Evolutionary conservation across 2,797 vertebrate species (phyloP).

Genomic region (Coranthus polyacanthus): DNA sequence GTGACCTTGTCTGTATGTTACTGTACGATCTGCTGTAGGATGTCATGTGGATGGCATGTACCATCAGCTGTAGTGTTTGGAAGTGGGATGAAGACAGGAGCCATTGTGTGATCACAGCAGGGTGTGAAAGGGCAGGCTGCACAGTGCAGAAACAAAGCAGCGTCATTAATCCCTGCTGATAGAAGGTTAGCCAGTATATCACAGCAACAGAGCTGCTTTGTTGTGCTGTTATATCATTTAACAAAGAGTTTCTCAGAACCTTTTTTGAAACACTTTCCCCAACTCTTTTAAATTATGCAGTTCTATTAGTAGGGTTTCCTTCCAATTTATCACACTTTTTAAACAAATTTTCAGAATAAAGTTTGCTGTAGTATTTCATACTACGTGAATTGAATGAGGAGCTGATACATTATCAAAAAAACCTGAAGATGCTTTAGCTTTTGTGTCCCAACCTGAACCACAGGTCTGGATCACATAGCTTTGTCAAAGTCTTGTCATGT

Average conservation of each 20-base stretch:
- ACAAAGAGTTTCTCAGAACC: conserved; percentile 5
- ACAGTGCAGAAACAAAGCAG: conserved; percentile 49
- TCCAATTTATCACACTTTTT: too few relatives aligned
- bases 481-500: too few relatives aligned
- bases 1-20: conserved; percentile 5
- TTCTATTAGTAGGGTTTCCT: too few relatives aligned
- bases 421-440: too few relatives aligned
- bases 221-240: conserved; percentile 20
- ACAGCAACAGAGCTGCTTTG: conserved; percentile 22
- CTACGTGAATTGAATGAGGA: too few relatives aligned
- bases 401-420: too few relatives aligned
- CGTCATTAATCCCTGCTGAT: conserved; percentile 66
- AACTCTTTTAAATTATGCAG: too few relatives aligned
- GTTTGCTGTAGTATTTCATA: too few relatives aligned
- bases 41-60: conserved; percentile 16
- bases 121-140: conserved; percentile 35
- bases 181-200: conserved; percentile 41
- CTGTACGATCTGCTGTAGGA: neutral
- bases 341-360: too few relatives aligned
- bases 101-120: conserved; percentile 46
- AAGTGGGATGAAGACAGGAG: conserved; percentile 11
- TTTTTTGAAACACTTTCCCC: too few relatives aligned
- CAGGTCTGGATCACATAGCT: too few relatives aligned
- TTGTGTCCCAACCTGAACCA: too few relatives aligned
- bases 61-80: conserved; percentile 22